A percentile compares a stretch with the other conserved stretches of the same genome.
phyloP scores from a whole-genome alignment of 2,113 vertebrate genomes.

The Oreochromis aureus region DNA sequence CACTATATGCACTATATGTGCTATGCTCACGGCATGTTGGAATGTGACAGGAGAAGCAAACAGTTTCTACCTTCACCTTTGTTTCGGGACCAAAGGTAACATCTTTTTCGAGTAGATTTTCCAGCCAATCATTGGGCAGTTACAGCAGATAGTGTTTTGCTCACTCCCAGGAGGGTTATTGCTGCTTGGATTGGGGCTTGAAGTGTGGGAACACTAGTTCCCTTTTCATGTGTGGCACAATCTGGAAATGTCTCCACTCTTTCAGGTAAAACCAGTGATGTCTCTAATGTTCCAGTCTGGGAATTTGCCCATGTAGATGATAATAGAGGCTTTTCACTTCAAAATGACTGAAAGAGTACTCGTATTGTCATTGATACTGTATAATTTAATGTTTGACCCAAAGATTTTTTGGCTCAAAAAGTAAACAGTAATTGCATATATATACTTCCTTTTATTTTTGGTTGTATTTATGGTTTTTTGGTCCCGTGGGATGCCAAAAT shows the following conservation, averaged over 20 bases:
- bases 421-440: background rate
- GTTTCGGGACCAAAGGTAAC: background rate
- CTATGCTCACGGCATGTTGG: background rate
- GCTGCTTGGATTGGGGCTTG: background rate
- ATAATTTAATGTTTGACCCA: background rate
- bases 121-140: background rate
- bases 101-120: background rate
- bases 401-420: background rate
- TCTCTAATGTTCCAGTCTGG: background rate
- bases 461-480: background rate
- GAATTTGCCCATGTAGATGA: background rate
- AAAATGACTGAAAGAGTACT: background rate
- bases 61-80: background rate
- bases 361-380: background rate
- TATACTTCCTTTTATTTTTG: background rate
- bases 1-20: background rate
- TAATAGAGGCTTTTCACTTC: background rate
- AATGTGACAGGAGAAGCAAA: background rate
- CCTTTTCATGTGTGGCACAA: background rate
- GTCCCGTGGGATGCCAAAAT: fast-evolving
- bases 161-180: background rate
- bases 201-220: background rate
- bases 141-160: background rate
- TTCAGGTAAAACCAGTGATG: background rate
- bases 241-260: background rate